Evolutionary conservation across 1,140 invertebrate species (phyloP), one percentile per base, ranked within the genome.

Genomic region (Aricia agestis): DNA sequence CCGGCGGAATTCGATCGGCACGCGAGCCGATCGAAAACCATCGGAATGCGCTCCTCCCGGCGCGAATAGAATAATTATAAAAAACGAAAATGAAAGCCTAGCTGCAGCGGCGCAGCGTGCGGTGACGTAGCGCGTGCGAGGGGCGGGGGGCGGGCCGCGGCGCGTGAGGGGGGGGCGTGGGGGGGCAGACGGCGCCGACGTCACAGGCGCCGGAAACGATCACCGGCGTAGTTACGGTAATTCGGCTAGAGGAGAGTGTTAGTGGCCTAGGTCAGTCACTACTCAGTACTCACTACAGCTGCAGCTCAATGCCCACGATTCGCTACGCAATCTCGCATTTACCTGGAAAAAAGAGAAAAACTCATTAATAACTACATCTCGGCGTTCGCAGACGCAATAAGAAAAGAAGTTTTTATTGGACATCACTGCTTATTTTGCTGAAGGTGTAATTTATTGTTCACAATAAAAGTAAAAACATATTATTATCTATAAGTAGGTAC

Each of bases 131-230:
- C 36, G 36, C 36, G 36, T 7, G 36, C 6, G 36, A 0, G 36
- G 36, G 36, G 36, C 36, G n/a, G n/a, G 2, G 32, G 32, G 32
- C 32, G 6, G 32, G 32, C 32, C n/a, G 6, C 36, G 36, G 36
- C 36, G 9, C 45, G 45, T 1, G 45, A 15, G 11, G 45, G 13
- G 45, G 45, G 45, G 81, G 83, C 6, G 32, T 2, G 32, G 2
- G 36, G 36, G 36, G 36, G 9, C 36, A 82, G 86, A 86, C 86
- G 80, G 72, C 77, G 74, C 79, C 89, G 89, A 91, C 89, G 89
- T 90, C 87, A 91, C 87, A 80, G 87, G 89, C 89, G 89, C 86
- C 89, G 89, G 89, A 91, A 90, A 88, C 84, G 82, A 86, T 84
- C 80, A 85, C 81, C 85, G 82, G 85, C 82, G 86, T 91, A 91